phyloP scores from a whole-genome alignment of 2,113 vertebrate genomes.

The Strix aluco region DNA sequence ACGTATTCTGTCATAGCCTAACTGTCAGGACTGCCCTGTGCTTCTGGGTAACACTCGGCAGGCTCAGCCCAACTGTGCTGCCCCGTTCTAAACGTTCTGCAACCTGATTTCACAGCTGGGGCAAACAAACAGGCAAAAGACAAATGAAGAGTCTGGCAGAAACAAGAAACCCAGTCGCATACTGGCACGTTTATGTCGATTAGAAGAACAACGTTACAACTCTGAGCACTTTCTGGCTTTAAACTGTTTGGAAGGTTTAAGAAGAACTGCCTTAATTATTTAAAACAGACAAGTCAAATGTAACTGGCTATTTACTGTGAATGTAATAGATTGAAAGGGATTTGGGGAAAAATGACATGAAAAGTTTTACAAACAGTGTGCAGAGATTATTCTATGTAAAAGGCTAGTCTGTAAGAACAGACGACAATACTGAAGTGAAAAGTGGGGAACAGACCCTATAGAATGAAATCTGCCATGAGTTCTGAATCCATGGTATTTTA shows the following conservation, averaged over 20 bases:
- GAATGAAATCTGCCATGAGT: fast-evolving
- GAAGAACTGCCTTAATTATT: neutral
- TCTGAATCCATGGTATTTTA: fast-evolving
- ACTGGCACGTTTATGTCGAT: fast-evolving
- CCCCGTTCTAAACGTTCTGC: neutral
- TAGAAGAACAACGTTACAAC: too few species aligned
- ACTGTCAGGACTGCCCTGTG: too few species aligned
- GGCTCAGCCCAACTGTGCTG: too few species aligned
- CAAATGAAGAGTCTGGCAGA: fast-evolving
- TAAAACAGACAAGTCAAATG: fast-evolving
- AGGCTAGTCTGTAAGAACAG: fast-evolving
- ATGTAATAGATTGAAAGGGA: neutral
- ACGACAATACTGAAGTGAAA: neutral
- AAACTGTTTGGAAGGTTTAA: neutral
- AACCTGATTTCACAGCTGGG: neutral
- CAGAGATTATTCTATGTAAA: neutral
- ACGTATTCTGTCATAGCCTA: neutral
- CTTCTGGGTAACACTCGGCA: neutral
- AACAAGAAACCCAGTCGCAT: fast-evolving
- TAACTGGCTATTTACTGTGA: neutral
- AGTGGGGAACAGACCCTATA: neutral
- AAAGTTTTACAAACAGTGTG: fast-evolving
- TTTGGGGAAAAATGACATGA: neutral
- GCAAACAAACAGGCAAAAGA: neutral
- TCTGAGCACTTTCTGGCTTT: neutral